Base-by-base conservation (phyloP, 2,888 invertebrate species). In the Drosophila cracens region DNA sequence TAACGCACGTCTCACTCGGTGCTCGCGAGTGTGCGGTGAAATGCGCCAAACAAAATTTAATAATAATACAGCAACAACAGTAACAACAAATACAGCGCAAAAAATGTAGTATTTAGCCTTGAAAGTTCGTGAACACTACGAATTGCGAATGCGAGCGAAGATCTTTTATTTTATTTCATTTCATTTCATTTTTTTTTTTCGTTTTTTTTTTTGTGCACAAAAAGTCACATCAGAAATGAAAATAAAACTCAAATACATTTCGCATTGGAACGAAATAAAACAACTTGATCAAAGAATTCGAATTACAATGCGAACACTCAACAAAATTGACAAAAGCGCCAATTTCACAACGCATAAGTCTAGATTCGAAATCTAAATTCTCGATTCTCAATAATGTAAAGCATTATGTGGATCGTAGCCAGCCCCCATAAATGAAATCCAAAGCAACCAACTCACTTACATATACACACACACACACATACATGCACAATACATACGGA, bases 91-190 rank as follows among this genome's bases (percentile, higher is more conserved):
- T 57, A 71, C 61, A 77, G 48, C 65, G 68, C 66, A 70, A 83
- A 83, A 82, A 84, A 78, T 85, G 66, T 86, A 86, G 85, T 86
- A 86, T 91, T 91, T 85, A 87, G 89, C 90, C 90, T 90, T 88
- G 88, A 88, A 84, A 79, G 88, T 90, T 90, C 88, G 88, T 84
- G 87, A 87, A 75, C 90, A 90, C 89, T 87, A 87, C 83, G 90
- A 76, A 76, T 67, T 78, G 70, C 67, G 59, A 74, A 74, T 67
- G 76, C 76, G 80, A 76, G 80, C 79, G 70, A 80, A 80, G 80
- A 81, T 76, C 83, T 80, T 65, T 79, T 72, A 69, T 81, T 58
- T 67, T 59, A 43, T 63, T 56, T 59, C 43, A 13, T 61, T 49
- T 48, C 3, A 53, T 53, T 53, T 53, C 33, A 53, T 16, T 63